Evolutionary conservation across 2,888 invertebrate genomes (phyloP).

Genomic region (Heliconius ismenius): DNA sequence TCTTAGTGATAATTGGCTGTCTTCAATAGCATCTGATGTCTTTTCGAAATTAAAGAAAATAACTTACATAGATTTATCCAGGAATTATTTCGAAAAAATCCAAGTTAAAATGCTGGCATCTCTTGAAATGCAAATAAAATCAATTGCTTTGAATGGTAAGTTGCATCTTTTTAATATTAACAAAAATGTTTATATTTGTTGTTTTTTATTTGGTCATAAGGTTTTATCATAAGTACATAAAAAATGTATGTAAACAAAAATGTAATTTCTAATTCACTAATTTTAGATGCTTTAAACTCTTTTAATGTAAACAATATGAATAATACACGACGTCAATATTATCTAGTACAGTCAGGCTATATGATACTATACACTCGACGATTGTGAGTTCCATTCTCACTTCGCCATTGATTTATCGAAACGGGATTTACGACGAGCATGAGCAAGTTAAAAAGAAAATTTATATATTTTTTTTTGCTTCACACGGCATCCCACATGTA

Average conservation of each 20-base stretch:
- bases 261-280: too few relatives aligned
- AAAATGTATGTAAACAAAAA: too few relatives aligned
- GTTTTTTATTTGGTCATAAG: neutral
- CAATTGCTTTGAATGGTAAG: slow-evolving; percentile 90
- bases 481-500: too few relatives aligned
- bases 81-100: slow-evolving; percentile 91
- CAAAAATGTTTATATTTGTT: neutral
- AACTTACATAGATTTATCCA: slow-evolving; percentile 88
- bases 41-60: slow-evolving; percentile 89
- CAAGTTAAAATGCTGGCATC: slow-evolving; percentile 89
- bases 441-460: neutral
- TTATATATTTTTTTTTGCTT: too few relatives aligned
- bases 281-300: too few relatives aligned
- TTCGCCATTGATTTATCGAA: neutral
- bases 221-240: neutral
- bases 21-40: slow-evolving; percentile 88
- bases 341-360: too few relatives aligned
- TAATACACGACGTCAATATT: too few relatives aligned
- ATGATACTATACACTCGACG: too few relatives aligned
- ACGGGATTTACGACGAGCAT: neutral
- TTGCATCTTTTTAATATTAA: slow-evolving; percentile 32
- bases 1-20: slow-evolving; percentile 91
- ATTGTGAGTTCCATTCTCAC: neutral
- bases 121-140: slow-evolving; percentile 91
- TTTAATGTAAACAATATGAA: too few relatives aligned